A percentile compares a stretch with the other conserved stretches of the same genome.
phyloP scores from a whole-genome alignment of 1,140 invertebrate species.

The Drosophila equinoxialis region DNA sequence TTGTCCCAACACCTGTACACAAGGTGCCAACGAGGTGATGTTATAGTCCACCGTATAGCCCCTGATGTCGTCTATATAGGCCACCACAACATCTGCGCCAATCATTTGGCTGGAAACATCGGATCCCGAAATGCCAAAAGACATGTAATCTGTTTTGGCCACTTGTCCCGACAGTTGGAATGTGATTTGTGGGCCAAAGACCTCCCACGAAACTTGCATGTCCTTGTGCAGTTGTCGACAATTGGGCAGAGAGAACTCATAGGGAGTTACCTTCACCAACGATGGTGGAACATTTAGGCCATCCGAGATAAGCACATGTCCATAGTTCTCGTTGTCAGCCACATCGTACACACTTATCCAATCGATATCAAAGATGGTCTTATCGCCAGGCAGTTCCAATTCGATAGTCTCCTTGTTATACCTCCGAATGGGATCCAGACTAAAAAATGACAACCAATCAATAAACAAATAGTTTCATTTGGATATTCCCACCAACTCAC shows the following conservation, averaged over 20 bases:
- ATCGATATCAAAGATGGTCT: constrained; percentile 92
- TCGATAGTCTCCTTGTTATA: constrained; percentile 91
- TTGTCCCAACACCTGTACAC: constrained; percentile 92
- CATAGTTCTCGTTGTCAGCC: constrained; percentile 88
- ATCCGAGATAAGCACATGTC: constrained; percentile 91
- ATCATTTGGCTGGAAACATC: constrained; percentile 90
- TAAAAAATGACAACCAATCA: constrained; percentile 64
- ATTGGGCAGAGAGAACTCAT: constrained; percentile 88
- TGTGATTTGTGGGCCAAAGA: constrained; percentile 94
- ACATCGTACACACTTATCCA: constrained; percentile 94
- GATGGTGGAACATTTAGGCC: constrained; percentile 94
- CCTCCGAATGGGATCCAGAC: constrained; percentile 87
- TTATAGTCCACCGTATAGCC: constrained; percentile 93
- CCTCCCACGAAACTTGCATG: constrained; percentile 93
- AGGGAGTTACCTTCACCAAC: constrained; percentile 86
- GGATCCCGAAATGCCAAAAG: constrained; percentile 93
- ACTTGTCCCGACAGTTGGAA: constrained; percentile 92
- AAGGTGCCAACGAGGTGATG: constrained; percentile 92
- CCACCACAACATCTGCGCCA: constrained; percentile 92
- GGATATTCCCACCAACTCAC: constrained; percentile 86
- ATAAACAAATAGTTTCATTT: background rate
- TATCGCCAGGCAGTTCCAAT: constrained; percentile 91
- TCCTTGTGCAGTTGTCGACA: constrained; percentile 93
- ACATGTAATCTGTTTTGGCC: constrained; percentile 91
- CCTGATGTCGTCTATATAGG: constrained; percentile 88